Evolutionary conservation across 2,888 invertebrate species (phyloP).

Genomic region (Nephrotoma guestfalica): DNA sequence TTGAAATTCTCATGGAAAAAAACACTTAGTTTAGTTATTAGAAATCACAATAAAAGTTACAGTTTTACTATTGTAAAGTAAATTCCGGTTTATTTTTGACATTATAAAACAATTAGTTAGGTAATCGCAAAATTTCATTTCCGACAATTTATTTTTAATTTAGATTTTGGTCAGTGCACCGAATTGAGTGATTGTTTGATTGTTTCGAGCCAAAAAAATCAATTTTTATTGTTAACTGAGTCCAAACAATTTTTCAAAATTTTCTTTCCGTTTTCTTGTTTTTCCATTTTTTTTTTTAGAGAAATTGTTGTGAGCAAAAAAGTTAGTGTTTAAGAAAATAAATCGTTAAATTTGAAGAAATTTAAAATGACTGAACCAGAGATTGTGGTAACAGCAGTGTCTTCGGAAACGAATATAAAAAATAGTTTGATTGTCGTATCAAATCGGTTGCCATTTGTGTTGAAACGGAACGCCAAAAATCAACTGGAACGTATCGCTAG

Average conservation of each 20-base stretch:
- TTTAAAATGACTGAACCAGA: neutral
- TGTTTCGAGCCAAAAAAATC: neutral
- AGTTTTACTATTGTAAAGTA: neutral
- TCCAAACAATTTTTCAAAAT: neutral
- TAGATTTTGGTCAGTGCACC: neutral
- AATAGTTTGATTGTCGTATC: conserved; percentile 83
- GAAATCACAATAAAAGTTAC: neutral
- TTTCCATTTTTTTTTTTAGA: neutral
- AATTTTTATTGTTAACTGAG: neutral
- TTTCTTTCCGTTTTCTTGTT: neutral
- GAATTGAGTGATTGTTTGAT: neutral
- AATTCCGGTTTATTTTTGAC: neutral
- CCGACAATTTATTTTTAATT: neutral
- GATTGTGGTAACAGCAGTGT: conserved; percentile 17
- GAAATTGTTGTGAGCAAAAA: neutral
- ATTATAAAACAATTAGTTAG: neutral
- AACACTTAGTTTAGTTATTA: neutral
- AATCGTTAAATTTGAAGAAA: neutral
- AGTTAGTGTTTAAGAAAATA: neutral
- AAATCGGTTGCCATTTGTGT: conserved; percentile 76
- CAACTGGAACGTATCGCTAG: conserved; percentile 68
- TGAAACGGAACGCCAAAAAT: conserved; percentile 57
- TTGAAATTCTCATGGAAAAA: neutral
- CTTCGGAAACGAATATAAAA: conserved; percentile 29
- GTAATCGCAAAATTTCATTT: neutral